Conservation (phyloP, 2,113 vertebrate genomes). For the Dunckerocampus dactyliophorus region DNA sequence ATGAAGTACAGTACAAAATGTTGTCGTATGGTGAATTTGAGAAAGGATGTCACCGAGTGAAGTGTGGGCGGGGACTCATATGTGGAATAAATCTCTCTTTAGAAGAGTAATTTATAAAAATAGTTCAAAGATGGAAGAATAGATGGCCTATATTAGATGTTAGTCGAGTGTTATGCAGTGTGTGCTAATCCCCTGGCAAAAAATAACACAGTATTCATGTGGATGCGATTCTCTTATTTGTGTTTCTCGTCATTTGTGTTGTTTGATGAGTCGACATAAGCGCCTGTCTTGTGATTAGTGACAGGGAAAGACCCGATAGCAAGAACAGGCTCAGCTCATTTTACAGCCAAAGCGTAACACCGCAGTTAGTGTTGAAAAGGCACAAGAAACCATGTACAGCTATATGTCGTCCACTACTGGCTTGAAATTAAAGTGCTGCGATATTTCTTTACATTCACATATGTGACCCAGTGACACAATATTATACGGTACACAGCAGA, state of each 20-base stretch:
- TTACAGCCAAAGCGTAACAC: constrained; percentile 49
- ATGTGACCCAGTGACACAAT: constrained; percentile 50
- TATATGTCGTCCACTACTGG: constrained; percentile 47
- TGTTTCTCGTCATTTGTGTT: background rate
- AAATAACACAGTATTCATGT: background rate
- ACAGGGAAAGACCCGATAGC: constrained; percentile 29
- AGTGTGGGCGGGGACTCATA: background rate
- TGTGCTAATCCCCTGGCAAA: background rate
- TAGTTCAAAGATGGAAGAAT: constrained; percentile 24
- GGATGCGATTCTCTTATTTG: background rate
- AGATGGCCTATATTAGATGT: constrained; percentile 22
- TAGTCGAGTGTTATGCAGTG: constrained; percentile 16
- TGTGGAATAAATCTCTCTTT: constrained; percentile 32
- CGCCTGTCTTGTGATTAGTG: background rate
- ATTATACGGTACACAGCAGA: constrained; percentile 40
- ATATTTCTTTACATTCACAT: constrained; percentile 58
- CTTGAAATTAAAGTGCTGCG: constrained; percentile 66
- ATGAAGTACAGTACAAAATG: constrained; percentile 61
- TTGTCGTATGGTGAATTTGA: constrained; percentile 1
- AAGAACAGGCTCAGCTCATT: constrained; percentile 43
- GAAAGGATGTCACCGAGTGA: constrained; percentile 29
- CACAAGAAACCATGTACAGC: constrained; percentile 74
- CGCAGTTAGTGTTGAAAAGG: constrained; percentile 67
- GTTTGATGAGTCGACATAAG: constrained; percentile 8
- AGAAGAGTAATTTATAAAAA: constrained; percentile 38